Percentiles rank a stretch among this genome's conserved stretches.
Evolutionary conservation across 2,888 invertebrate genomes (phyloP).

Genomic region (Lampropteryx suffumata): DNA sequence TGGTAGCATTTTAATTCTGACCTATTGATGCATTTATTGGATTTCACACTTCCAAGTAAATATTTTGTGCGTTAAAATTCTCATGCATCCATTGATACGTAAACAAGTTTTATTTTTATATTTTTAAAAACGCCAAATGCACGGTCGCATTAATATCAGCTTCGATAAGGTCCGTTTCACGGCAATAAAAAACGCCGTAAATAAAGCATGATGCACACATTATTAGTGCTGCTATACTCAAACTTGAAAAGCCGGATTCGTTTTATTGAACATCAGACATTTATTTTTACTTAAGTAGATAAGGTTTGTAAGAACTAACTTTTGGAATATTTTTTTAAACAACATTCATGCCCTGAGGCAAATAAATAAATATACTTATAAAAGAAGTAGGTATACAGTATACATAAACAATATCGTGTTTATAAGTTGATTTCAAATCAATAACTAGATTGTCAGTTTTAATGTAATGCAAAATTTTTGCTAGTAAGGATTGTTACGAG

Average conservation of each 20-base stretch:
- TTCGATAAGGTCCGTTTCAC: slow-evolving; percentile 49
- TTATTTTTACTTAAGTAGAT: too few species aligned
- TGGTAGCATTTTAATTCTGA: slow-evolving; percentile 34
- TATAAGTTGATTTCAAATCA: too few species aligned
- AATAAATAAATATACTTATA: too few species aligned
- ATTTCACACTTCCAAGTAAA: slow-evolving; percentile 54
- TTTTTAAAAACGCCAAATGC: slow-evolving; percentile 29
- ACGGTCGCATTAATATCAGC: slow-evolving; percentile 34
- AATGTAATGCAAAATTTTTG: too few species aligned
- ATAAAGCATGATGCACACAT: slow-evolving; percentile 32
- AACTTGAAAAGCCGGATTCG: slow-evolving; percentile 10
- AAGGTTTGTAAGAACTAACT: too few species aligned
- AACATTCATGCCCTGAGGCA: too few species aligned
- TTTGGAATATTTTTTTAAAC: too few species aligned
- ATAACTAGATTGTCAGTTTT: too few species aligned
- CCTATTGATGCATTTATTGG: slow-evolving; percentile 48
- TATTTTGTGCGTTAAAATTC: slow-evolving; percentile 21
- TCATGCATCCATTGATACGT: slow-evolving; percentile 35
- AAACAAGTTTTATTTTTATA: slow-evolving; percentile 31
- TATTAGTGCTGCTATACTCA: slow-evolving; percentile 8
- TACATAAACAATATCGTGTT: too few species aligned
- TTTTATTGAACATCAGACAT: too few species aligned
- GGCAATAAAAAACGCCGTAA: slow-evolving; percentile 52
- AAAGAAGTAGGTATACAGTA: too few species aligned
- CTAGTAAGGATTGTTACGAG: too few species aligned